A percentile compares a stretch with the other conserved stretches of the same genome.
Conservation (phyloP, 2,797 vertebrate genomes). For the Bryconaethiops microstoma region DNA sequence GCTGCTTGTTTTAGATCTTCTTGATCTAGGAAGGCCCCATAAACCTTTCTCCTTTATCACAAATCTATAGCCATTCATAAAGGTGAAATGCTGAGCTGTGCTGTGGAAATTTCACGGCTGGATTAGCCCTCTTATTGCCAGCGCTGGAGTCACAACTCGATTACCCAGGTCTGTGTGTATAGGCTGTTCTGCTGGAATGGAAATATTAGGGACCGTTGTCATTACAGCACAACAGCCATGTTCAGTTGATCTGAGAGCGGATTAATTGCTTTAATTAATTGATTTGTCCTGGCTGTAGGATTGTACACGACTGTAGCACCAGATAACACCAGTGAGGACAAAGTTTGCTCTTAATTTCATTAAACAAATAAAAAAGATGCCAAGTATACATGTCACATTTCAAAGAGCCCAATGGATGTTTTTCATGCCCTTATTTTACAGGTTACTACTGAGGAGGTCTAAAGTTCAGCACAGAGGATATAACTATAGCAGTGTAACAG, state of each 20-base stretch:
- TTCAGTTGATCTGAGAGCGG: background rate
- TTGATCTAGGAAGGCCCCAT: background rate
- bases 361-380: background rate
- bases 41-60: slow-evolving; percentile 12
- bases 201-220: background rate
- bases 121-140: slow-evolving; percentile 17
- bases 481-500: background rate
- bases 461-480: background rate
- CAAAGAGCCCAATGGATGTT: background rate
- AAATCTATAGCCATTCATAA: slow-evolving; percentile 14
- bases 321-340: background rate
- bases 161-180: background rate
- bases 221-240: background rate
- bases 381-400: background rate
- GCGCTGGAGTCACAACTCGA: slow-evolving; percentile 20
- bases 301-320: background rate
- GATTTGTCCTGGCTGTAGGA: background rate
- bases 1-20: background rate
- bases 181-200: slow-evolving; percentile 24
- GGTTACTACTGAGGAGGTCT: background rate
- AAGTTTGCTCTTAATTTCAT: slow-evolving; percentile 20
- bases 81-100: slow-evolving; percentile 7
- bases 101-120: slow-evolving; percentile 35
- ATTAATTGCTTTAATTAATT: slow-evolving; percentile 2
- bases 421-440: background rate